phyloP scores from a whole-genome alignment of 2,888 invertebrate species.

The Euclidia mi region DNA sequence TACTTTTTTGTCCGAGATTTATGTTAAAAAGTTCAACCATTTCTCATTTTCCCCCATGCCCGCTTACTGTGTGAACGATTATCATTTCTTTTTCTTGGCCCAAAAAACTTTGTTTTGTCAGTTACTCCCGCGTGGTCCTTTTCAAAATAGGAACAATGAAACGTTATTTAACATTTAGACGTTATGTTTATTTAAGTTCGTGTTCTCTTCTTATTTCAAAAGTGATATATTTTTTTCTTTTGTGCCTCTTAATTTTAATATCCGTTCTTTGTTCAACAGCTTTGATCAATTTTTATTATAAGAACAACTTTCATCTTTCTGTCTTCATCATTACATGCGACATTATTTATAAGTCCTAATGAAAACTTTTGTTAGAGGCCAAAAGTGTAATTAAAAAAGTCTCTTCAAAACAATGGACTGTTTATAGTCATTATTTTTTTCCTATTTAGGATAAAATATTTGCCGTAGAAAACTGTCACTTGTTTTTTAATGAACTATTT shows the following conservation, averaged over 20 bases:
- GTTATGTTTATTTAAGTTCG: constrained; percentile 52
- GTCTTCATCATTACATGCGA: too few species aligned
- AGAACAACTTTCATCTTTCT: too few species aligned
- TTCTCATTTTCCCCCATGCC: constrained; percentile 79
- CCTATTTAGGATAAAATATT: too few species aligned
- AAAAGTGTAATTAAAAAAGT: too few species aligned
- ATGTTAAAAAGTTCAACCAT: constrained; percentile 87
- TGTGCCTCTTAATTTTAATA: constrained; percentile 18
- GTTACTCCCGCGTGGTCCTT: constrained; percentile 60
- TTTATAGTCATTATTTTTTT: too few species aligned
- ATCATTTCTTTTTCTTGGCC: constrained; percentile 75
- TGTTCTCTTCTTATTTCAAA: constrained; percentile 35
- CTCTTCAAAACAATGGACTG: too few species aligned
- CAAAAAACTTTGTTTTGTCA: constrained; percentile 64
- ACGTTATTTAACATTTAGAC: constrained; percentile 47
- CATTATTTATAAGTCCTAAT: too few species aligned
- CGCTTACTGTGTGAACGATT: constrained; percentile 82
- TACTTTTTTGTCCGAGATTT: constrained; percentile 81
- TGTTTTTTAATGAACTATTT: too few species aligned
- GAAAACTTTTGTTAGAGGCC: too few species aligned
- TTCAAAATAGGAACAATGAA: constrained; percentile 58
- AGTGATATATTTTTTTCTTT: constrained; percentile 23
- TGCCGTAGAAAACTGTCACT: too few species aligned
- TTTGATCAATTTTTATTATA: too few species aligned
- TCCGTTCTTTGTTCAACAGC: constrained; percentile 18